Evolutionary conservation across 2,888 invertebrate species (phyloP).

Genomic region (Pachliopta kotzebuea): DNA sequence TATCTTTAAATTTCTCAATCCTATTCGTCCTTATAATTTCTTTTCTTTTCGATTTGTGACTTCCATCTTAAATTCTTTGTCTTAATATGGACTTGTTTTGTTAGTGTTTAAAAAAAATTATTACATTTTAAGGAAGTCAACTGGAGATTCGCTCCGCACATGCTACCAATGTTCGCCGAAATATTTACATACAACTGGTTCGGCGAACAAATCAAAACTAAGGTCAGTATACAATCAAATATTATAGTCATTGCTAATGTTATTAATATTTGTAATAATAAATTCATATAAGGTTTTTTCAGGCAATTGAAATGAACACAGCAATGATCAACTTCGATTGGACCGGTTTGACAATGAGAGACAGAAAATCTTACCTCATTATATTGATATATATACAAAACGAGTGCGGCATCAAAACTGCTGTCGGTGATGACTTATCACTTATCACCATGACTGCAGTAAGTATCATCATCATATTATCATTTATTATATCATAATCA

Average conservation of each 20-base stretch:
- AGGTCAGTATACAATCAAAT: slow-evolving; percentile 52
- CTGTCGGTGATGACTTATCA: slow-evolving; percentile 53
- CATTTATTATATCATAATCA: too few relatives aligned
- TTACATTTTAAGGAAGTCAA: slow-evolving; percentile 45
- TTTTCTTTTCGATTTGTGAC: too few relatives aligned
- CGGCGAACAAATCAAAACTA: slow-evolving; percentile 59
- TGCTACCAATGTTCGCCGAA: slow-evolving; percentile 49
- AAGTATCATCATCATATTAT: slow-evolving; percentile 35
- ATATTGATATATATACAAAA: slow-evolving; percentile 52
- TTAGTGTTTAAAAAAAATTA: too few relatives aligned
- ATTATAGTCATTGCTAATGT: too few relatives aligned
- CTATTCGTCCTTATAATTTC: too few relatives aligned
- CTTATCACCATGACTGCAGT: slow-evolving; percentile 58
- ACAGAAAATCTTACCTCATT: slow-evolving; percentile 51
- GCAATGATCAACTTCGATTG: slow-evolving; percentile 58
- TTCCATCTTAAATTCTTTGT: too few relatives aligned
- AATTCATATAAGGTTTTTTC: slow-evolving; percentile 15
- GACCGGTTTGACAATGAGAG: slow-evolving; percentile 43
- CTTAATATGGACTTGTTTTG: too few relatives aligned
- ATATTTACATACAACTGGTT: slow-evolving; percentile 58
- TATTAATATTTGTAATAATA: background rate
- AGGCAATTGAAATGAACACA: slow-evolving; percentile 45
- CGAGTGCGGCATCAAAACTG: slow-evolving; percentile 50
- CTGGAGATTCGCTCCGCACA: slow-evolving; percentile 49
- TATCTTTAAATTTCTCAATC: too few relatives aligned